phyloP scores from a whole-genome alignment of 2,888 invertebrate genomes.

The Zelleria hepariella region DNA sequence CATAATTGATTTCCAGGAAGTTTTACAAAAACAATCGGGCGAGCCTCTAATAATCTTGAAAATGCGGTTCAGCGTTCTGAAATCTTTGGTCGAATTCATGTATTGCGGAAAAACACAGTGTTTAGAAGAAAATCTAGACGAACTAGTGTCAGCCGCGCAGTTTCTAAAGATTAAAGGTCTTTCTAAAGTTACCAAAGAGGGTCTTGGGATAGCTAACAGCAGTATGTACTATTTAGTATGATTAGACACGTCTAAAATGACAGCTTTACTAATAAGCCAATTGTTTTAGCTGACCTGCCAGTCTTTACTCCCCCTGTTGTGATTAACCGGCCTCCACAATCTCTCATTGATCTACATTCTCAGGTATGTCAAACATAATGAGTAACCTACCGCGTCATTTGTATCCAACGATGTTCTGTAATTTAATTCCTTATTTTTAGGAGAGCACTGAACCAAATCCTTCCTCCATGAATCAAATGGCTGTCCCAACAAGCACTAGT shows the following conservation, averaged over 20 bases:
- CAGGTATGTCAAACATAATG: constrained; percentile 32
- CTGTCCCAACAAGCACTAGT: constrained; percentile 25
- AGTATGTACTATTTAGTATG: constrained; percentile 33
- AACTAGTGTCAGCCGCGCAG: constrained; percentile 78
- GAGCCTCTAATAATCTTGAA: constrained; percentile 76
- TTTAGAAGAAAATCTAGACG: constrained; percentile 76
- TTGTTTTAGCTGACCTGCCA: constrained; percentile 49
- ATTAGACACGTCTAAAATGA: background rate
- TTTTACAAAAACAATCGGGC: constrained; percentile 69
- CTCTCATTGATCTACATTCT: constrained; percentile 51
- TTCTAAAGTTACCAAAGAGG: constrained; percentile 70
- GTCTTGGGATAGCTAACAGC: constrained; percentile 53
- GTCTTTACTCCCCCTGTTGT: constrained; percentile 63
- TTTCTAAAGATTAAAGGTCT: constrained; percentile 77
- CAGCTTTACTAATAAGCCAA: background rate
- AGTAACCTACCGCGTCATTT: too few species aligned
- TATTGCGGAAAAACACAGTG: constrained; percentile 83
- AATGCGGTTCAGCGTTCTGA: constrained; percentile 78
- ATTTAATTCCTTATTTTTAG: background rate
- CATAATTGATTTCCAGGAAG: constrained; percentile 52
- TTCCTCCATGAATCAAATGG: constrained; percentile 21
- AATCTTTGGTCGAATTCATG: constrained; percentile 82
- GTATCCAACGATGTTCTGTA: too few species aligned
- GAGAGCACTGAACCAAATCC: constrained; percentile 26
- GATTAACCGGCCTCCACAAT: constrained; percentile 58